These are phyloP conservation scores for Tetramorium parvispinum DNA, from an alignment of 1,140 invertebrate genomes.

Conservation along the genomic window DNA sequence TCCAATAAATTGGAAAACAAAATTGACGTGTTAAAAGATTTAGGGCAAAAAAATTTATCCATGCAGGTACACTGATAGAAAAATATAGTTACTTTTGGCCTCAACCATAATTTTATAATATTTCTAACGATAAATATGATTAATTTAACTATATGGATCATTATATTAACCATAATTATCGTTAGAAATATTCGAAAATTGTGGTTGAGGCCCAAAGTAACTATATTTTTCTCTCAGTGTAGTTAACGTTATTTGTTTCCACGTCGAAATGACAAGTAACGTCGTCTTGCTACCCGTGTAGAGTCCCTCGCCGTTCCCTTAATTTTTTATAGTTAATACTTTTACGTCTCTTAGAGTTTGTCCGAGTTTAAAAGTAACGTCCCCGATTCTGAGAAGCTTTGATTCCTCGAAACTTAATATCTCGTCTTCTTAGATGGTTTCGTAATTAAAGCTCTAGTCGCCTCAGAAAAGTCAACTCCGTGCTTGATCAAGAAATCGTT, in stretches of 20 bases:
- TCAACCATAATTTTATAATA: too few species aligned
- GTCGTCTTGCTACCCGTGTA: too few species aligned
- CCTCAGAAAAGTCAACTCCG: neutral
- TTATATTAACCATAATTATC: too few species aligned
- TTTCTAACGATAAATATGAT: too few species aligned
- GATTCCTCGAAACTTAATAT: neutral
- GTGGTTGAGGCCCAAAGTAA: too few species aligned
- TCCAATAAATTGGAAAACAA: neutral
- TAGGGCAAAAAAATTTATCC: neutral
- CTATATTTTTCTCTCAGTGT: too few species aligned
- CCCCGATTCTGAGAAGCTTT: neutral
- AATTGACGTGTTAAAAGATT: neutral
- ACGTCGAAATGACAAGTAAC: too few species aligned
- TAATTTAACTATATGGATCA: too few species aligned
- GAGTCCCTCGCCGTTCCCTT: neutral
- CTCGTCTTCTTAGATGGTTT: neutral
- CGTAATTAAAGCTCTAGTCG: neutral
- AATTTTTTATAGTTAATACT: neutral
- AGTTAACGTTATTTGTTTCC: too few species aligned
- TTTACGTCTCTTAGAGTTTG: neutral
- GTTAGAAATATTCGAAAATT: too few species aligned
- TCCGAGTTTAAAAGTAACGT: neutral
- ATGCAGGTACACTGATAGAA: too few species aligned
- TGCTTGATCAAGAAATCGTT: neutral
- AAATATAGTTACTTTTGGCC: too few species aligned